A percentile compares a stretch with the other conserved stretches of the same genome.
phyloP scores from a whole-genome alignment of 30 jellyfish, hydroid and myxozoan species.

The Aurelia sp. region DNA sequence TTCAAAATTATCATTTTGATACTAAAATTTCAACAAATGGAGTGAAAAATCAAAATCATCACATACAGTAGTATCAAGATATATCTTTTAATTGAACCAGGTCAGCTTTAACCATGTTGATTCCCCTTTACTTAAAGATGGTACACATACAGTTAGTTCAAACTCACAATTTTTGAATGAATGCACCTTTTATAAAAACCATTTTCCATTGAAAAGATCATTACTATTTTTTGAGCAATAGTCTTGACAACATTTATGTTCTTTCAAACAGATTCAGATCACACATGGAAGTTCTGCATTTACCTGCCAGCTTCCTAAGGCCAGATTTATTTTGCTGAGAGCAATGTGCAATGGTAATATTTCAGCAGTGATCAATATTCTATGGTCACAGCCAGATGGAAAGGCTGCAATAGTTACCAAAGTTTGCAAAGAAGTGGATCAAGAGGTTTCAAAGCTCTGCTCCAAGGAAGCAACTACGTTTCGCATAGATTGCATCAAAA shows the following conservation, averaged over 20 bases:
- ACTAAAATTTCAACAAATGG: no score
- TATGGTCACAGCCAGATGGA: not conserved
- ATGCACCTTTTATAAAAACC: not conserved
- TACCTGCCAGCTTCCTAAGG: constrained; percentile 1
- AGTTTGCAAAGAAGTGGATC: not conserved
- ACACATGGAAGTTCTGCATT: not conserved
- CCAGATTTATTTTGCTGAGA: not conserved
- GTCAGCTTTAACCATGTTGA: no score
- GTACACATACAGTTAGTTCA: no score
- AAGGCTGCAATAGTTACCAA: not conserved
- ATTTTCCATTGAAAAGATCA: constrained; percentile 10
- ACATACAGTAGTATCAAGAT: no score
- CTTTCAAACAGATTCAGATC: not conserved
- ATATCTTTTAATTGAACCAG: no score
- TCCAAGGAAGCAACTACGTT: not conserved
- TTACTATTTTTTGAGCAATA: not conserved
- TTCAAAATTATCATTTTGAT: no score
- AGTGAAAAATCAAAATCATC: no score
- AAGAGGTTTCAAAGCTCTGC: not conserved
- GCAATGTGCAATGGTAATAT: constrained; percentile 2
- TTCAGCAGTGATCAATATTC: not conserved
- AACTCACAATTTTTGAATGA: no score
- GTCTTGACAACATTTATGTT: not conserved
- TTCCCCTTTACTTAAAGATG: no score
- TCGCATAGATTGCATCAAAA: not conserved